Conservation (phyloP, 2,797 vertebrate genomes). For the Protosalanx chinensis region DNA sequence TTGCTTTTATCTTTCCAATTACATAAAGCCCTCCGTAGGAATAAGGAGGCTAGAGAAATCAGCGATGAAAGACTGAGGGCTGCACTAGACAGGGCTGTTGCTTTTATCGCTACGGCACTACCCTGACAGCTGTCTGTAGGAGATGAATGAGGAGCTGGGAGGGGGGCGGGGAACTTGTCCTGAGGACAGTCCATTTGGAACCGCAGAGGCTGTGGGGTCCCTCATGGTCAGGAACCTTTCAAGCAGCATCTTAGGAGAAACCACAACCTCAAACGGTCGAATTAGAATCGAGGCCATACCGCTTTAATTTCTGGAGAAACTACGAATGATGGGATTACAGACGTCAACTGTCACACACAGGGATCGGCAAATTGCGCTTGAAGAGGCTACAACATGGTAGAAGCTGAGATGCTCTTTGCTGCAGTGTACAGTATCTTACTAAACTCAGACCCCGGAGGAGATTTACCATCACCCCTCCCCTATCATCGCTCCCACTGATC, state of each 20-base stretch:
- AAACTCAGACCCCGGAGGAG: conserved; percentile 28
- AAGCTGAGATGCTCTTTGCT: not conserved
- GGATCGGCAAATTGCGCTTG: not conserved
- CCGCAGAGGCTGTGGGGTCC: not conserved
- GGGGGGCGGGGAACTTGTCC: not conserved
- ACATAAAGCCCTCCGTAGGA: conserved; percentile 2
- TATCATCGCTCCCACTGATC: conserved; percentile 38
- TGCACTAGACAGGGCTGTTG: not conserved
- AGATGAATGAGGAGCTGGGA: not conserved
- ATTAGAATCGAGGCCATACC: not conserved
- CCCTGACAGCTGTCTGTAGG: not conserved
- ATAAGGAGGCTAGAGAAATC: not conserved
- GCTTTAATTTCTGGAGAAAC: not conserved
- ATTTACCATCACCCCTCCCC: conserved; percentile 11
- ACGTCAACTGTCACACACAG: not conserved
- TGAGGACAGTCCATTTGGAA: not conserved
- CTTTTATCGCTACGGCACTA: conserved; percentile 9
- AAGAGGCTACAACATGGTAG: not conserved
- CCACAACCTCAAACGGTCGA: not conserved
- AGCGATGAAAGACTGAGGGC: not conserved
- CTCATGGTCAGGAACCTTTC: not conserved
- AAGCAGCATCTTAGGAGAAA: not conserved
- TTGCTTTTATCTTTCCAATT: conserved; percentile 9
- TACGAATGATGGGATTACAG: not conserved
- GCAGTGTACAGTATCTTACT: conserved; percentile 29